Conservation (phyloP, 2,888 invertebrate species). For the Anarsia innoxiella region DNA sequence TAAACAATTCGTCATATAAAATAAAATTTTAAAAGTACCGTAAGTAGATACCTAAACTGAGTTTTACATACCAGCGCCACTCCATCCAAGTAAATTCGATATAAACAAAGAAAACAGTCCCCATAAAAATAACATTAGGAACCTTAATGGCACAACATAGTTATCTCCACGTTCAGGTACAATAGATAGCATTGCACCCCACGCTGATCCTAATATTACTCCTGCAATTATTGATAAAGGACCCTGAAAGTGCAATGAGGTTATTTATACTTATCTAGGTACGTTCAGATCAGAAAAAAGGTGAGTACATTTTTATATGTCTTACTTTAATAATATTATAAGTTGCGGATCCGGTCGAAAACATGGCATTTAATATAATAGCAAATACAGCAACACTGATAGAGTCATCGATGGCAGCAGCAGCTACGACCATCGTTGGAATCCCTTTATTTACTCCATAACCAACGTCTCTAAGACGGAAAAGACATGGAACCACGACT, state of each 20-base stretch:
- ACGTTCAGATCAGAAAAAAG: neutral
- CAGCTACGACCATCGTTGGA: conserved; percentile 90
- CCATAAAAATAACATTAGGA: conserved; percentile 81
- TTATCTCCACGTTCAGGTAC: conserved; percentile 83
- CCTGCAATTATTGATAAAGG: conserved; percentile 83
- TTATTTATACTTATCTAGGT: too few species aligned
- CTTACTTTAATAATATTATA: conserved; percentile 78
- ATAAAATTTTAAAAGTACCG: neutral
- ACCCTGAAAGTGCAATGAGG: too few species aligned
- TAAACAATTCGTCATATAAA: neutral
- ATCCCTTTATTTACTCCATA: conserved; percentile 91
- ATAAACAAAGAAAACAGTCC: conserved; percentile 86
- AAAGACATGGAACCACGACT: conserved; percentile 90
- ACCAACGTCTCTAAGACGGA: conserved; percentile 80
- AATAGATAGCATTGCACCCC: conserved; percentile 82
- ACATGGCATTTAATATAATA: conserved; percentile 86
- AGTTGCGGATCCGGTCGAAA: conserved; percentile 78
- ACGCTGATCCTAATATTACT: conserved; percentile 80
- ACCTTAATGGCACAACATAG: conserved; percentile 80
- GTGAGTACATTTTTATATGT: too few species aligned
- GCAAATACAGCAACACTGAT: conserved; percentile 92
- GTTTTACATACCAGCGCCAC: conserved; percentile 65
- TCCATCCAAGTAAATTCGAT: conserved; percentile 79
- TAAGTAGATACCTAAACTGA: too few species aligned
- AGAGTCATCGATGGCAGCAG: conserved; percentile 92